Percentiles rank a stretch among this genome's conserved stretches.
These are phyloP conservation scores for Nomada ferruginata DNA, from an alignment of 2,888 invertebrate species.

Conservation along the genomic window DNA sequence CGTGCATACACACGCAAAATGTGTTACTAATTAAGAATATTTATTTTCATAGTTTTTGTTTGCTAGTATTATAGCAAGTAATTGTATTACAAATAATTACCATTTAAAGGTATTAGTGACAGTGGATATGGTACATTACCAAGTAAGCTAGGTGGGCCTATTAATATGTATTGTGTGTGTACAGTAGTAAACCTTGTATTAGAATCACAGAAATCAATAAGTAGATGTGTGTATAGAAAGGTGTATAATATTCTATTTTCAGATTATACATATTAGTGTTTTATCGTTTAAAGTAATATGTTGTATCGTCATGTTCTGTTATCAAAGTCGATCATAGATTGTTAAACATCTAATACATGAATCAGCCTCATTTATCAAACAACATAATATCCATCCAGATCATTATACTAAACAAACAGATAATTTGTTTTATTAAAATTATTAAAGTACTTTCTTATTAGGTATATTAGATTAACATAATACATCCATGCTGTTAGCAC, in stretches of 20 bases:
- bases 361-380: constrained; percentile 21
- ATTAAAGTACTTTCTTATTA: constrained; percentile 7
- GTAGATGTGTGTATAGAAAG: constrained; percentile 39
- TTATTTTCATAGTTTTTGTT: constrained; percentile 22
- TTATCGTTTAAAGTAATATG: constrained; percentile 18
- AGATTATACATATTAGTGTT: constrained; percentile 31
- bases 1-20: too few relatives aligned
- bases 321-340: constrained; percentile 13
- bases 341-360: constrained; percentile 4
- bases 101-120: constrained; percentile 59
- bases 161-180: constrained; percentile 73
- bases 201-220: constrained; percentile 74
- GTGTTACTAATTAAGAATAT: constrained; percentile 15
- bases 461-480: constrained; percentile 50
- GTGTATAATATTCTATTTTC: constrained; percentile 36
- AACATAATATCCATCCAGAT: constrained; percentile 17
- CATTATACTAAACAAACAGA: constrained; percentile 18
- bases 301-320: constrained; percentile 22
- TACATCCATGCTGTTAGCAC: constrained; percentile 58
- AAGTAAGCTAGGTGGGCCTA: constrained; percentile 63
- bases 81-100: constrained; percentile 32
- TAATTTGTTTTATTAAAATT: constrained; percentile 14
- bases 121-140: constrained; percentile 56
- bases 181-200: constrained; percentile 63
- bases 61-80: constrained; percentile 8